phyloP scores from a whole-genome alignment of 2,888 invertebrate genomes.

The Catocala fraxini region DNA sequence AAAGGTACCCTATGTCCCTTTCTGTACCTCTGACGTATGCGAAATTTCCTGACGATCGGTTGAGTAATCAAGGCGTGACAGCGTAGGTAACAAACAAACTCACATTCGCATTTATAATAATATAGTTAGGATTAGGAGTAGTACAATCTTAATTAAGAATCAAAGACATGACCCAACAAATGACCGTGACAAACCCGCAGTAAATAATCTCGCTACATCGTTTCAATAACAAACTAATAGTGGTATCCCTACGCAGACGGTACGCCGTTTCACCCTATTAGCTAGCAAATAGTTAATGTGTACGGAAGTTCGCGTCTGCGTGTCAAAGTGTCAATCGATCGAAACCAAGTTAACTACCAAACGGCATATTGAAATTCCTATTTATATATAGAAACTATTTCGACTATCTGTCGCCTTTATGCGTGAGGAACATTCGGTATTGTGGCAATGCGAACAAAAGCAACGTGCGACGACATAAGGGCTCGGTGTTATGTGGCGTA shows the following conservation, averaged over 20 bases:
- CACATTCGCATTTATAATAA: too few relatives aligned
- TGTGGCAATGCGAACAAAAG: slow-evolving; percentile 4
- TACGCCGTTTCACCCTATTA: background rate
- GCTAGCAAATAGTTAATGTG: slow-evolving; percentile 1
- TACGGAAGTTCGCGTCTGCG: slow-evolving; percentile 5
- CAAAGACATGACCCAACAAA: background rate
- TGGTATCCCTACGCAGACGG: background rate
- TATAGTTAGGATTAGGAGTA: too few relatives aligned
- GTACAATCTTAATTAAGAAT: background rate
- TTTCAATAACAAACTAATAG: too few relatives aligned
- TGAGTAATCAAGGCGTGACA: too few relatives aligned
- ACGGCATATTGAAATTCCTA: background rate
- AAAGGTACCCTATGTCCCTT: too few relatives aligned
- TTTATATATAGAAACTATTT: slow-evolving; percentile 37
- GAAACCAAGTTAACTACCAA: background rate
- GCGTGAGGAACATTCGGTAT: slow-evolving; percentile 8
- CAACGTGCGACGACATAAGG: background rate
- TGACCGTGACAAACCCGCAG: background rate
- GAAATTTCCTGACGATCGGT: too few relatives aligned
- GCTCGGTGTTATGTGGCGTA: background rate
- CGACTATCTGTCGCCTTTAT: slow-evolving; percentile 43
- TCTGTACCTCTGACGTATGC: too few relatives aligned
- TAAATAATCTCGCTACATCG: background rate
- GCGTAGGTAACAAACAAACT: too few relatives aligned
- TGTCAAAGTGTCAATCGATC: slow-evolving; percentile 5